These are phyloP conservation scores for Megalopta genalis DNA, from an alignment of 1,140 invertebrate species.

Conservation along the genomic window DNA sequence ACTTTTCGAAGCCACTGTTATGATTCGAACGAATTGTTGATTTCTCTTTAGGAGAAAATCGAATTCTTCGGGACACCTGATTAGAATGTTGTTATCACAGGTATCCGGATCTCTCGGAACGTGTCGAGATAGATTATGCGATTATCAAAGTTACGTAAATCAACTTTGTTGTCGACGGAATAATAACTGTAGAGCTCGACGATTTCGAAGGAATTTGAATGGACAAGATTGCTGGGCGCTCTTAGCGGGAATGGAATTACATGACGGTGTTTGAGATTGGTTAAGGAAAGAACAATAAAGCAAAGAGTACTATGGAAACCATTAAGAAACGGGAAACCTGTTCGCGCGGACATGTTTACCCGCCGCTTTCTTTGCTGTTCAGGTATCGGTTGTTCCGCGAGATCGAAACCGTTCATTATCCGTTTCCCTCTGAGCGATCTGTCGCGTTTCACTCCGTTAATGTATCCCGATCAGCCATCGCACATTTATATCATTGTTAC, in stretches of 20 bases:
- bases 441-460: conserved; percentile 13
- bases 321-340: conserved; percentile 2
- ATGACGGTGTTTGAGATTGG: background rate
- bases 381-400: background rate
- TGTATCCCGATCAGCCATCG: conserved; percentile 13
- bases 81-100: too few relatives aligned
- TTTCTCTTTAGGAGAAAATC: too few relatives aligned
- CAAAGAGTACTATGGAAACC: background rate
- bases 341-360: too few relatives aligned
- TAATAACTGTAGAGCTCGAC: too few relatives aligned
- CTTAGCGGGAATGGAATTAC: background rate
- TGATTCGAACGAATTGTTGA: too few relatives aligned
- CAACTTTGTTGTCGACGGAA: too few relatives aligned
- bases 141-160: too few relatives aligned
- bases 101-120: too few relatives aligned
- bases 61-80: too few relatives aligned
- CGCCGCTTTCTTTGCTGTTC: background rate
- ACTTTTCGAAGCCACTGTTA: too few relatives aligned
- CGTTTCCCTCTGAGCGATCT: conserved; percentile 15
- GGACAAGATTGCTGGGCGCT: background rate
- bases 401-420: conserved; percentile 34
- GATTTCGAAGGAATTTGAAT: background rate
- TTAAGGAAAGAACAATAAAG: background rate
- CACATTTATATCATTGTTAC: conserved; percentile 35
- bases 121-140: too few relatives aligned